Evolutionary conservation across 2,888 invertebrate genomes (phyloP), one percentile per base, ranked within the genome.

Genomic region (Laspeyria flexula): DNA sequence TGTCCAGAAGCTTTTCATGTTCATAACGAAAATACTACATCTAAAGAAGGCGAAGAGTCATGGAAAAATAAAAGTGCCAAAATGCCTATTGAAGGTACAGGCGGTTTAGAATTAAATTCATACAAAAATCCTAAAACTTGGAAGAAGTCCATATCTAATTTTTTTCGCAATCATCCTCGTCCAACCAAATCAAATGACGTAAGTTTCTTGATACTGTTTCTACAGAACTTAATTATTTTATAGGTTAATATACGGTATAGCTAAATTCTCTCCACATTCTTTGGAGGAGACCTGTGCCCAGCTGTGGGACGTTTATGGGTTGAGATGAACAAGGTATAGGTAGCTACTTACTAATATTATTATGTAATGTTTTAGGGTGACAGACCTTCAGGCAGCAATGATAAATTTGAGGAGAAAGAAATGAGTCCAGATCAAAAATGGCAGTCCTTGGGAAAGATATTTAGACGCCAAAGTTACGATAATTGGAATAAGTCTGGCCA

Each of bases 361-460:
- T n/a, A n/a, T 30, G 1, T 40, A 30, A 18, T 30, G 1, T 81
- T 79, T 39, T 57, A 92, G 92, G 92, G 92, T 43, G 91, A 91
- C 62, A 65, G 69, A 42, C 85, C 88, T 40, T 82, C 85, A 9
- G 86, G 73, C 37, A 90, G 84, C 59, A 77, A 85, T 59, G 85
- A 86, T 61, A 78, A 81, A 52, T 88, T 87, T 61, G 84, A 85
- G 31, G 83, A 83, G 31, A 87, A 87, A 67, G 84, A 86, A 70
- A 70, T 90, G 44, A 80, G 70, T 53, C 81, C 84, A 38, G 91
- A 92, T 56, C 91, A 89, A 63, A 92, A 91, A 70, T 92, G 92
- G 91, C 92, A 92, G 67, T 91, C 91, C 25, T 66, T 92, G 57
- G 92, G 92, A 0, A 92, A 92, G 81, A 83, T 91, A 40, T 92